Conservation (phyloP, 2,113 vertebrate genomes). For the Hippotragus niger region DNA sequence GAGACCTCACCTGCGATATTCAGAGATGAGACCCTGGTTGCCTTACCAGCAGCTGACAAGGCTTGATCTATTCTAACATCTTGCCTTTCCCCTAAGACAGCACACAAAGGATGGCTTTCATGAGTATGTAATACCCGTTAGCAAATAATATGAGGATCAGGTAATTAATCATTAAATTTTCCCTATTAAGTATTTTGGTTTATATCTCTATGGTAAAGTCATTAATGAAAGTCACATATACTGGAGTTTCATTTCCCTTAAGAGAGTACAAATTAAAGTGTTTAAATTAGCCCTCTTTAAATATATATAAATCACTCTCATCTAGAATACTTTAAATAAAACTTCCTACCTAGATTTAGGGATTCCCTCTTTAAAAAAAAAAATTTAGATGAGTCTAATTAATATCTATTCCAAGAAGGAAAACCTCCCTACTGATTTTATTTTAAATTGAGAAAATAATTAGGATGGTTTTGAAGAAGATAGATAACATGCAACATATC, state of each 20-base stretch:
- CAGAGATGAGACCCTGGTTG: neutral
- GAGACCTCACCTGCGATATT: neutral
- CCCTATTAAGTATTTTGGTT: slow-evolving; percentile 27
- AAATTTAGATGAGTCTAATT: neutral
- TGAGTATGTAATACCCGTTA: neutral
- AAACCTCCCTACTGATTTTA: neutral
- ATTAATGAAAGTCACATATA: slow-evolving; percentile 27
- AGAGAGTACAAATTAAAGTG: neutral
- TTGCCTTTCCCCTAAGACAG: neutral
- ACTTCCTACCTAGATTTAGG: neutral
- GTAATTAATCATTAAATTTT: slow-evolving; percentile 53
- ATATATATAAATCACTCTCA: slow-evolving; percentile 11
- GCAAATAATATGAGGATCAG: slow-evolving; percentile 34
- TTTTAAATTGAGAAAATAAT: slow-evolving; percentile 49
- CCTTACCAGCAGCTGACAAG: slow-evolving; percentile 1
- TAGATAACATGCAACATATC: neutral
- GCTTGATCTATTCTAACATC: neutral
- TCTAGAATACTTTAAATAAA: slow-evolving; percentile 45
- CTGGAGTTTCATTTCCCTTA: slow-evolving; percentile 28
- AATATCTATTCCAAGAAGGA: neutral
- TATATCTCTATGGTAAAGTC: slow-evolving; percentile 17
- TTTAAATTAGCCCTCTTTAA: slow-evolving; percentile 50
- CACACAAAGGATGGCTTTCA: neutral
- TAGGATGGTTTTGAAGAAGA: neutral
- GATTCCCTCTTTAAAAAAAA: neutral